Evolutionary conservation across 2,888 invertebrate species (phyloP).

Genomic region (Agapostemon virescens): DNA sequence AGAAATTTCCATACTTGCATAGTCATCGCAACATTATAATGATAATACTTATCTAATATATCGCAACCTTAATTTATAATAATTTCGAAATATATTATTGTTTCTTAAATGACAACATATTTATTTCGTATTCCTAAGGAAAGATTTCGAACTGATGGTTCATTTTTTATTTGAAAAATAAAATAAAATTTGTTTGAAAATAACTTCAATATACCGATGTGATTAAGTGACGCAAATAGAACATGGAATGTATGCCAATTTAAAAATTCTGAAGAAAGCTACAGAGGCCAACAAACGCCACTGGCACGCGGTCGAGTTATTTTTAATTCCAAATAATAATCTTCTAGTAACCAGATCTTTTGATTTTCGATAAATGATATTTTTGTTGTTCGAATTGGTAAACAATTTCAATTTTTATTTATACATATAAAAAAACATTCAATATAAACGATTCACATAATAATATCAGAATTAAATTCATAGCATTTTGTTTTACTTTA

Average conservation of each 20-base stretch:
- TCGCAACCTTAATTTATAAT: neutral
- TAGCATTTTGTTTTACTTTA: conserved; percentile 16
- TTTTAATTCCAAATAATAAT: conserved; percentile 27
- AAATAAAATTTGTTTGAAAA: neutral
- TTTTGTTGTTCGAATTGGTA: neutral
- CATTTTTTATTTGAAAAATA: neutral
- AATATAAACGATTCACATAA: conserved; percentile 8
- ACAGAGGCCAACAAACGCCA: conserved; percentile 16
- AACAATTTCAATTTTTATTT: conserved; percentile 4
- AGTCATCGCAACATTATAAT: neutral
- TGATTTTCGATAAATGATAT: neutral
- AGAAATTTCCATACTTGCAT: neutral
- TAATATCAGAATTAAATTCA: neutral
- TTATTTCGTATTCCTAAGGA: neutral
- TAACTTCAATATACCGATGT: neutral
- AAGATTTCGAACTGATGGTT: neutral
- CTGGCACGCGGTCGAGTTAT: conserved; percentile 26
- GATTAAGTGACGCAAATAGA: neutral
- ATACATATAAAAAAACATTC: conserved; percentile 39
- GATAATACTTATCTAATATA: neutral
- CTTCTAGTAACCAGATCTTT: neutral
- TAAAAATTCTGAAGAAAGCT: conserved; percentile 7
- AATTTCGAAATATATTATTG: neutral
- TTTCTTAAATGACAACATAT: no score
- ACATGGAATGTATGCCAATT: conserved; percentile 2